A percentile compares a stretch with the other conserved stretches of the same genome.
Evolutionary conservation across 2,888 invertebrate genomes (phyloP).

Genomic region (Heptascelio sp.): DNA sequence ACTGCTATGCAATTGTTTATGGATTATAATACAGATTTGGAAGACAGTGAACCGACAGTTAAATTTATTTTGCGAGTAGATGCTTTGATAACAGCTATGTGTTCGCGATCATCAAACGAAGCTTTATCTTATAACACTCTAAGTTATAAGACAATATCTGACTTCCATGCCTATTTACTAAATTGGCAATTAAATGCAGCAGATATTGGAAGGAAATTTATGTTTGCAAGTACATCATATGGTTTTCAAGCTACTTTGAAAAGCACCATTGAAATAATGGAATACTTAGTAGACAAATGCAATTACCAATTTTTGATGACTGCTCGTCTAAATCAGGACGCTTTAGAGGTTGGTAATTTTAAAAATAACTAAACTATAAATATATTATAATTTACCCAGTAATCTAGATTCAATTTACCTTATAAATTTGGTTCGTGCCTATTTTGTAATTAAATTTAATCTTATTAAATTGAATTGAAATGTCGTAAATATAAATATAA

Average conservation of each 20-base stretch:
- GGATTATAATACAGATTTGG: background rate
- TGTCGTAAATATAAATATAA: too few relatives aligned
- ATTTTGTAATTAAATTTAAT: too few relatives aligned
- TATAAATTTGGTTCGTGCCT: too few relatives aligned
- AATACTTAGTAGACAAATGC: constrained; percentile 26
- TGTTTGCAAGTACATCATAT: constrained; percentile 35
- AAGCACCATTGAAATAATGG: constrained; percentile 50
- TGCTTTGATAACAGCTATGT: background rate
- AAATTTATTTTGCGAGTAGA: background rate
- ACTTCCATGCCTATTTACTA: background rate
- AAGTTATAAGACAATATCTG: background rate
- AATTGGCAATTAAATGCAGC: background rate
- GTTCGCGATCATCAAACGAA: background rate
- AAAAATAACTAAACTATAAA: too few relatives aligned
- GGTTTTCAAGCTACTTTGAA: constrained; percentile 63
- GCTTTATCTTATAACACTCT: background rate
- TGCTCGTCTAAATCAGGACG: constrained; percentile 67
- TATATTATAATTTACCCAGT: too few relatives aligned
- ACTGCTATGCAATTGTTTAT: background rate
- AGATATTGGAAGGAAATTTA: constrained; percentile 1
- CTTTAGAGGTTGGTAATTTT: constrained; percentile 55
- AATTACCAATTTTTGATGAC: constrained; percentile 68
- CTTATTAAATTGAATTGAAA: too few relatives aligned
- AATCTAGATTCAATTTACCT: too few relatives aligned
- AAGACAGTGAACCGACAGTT: background rate